Conservation (phyloP, 2,113 vertebrate genomes). For the Hoplias malabaricus region DNA sequence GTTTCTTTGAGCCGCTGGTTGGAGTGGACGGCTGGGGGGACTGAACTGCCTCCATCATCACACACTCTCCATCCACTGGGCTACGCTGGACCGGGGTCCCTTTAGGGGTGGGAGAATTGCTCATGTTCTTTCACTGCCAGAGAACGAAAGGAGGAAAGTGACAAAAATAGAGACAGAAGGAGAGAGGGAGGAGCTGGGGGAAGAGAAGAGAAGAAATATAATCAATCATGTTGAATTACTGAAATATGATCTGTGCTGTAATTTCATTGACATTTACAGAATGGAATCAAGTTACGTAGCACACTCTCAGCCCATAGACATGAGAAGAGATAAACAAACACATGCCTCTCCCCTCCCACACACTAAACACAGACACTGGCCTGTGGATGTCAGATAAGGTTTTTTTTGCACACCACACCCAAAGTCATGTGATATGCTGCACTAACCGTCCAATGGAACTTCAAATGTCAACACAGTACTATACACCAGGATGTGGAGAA, state of each 20-base stretch:
- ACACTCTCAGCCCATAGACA: conserved; percentile 24
- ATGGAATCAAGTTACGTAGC: not conserved
- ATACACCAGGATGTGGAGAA: not conserved
- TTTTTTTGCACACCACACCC: conserved; percentile 62
- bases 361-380: conserved; percentile 7
- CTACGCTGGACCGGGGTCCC: conserved; percentile 74
- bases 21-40: conserved; percentile 78
- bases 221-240: conserved; percentile 10
- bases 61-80: conserved; percentile 78
- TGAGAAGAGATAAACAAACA: not conserved
- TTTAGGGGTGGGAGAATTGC: conserved; percentile 73
- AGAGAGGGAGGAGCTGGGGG: conserved; percentile 37
- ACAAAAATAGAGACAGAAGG: conserved; percentile 19
- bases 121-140: conserved; percentile 66
- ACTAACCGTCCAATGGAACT: conserved; percentile 2
- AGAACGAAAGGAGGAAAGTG: not conserved
- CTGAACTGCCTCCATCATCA: conserved; percentile 70
- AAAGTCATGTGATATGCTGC: conserved; percentile 32
- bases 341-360: not conserved
- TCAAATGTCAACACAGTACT: not conserved
- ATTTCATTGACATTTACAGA: not conserved
- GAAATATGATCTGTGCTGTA: not conserved
- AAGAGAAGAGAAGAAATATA: conserved; percentile 12
- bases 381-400: conserved; percentile 72
- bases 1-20: conserved; percentile 85